phyloP scores from a whole-genome alignment of 2,888 invertebrate species.

The Allygus modestus region DNA sequence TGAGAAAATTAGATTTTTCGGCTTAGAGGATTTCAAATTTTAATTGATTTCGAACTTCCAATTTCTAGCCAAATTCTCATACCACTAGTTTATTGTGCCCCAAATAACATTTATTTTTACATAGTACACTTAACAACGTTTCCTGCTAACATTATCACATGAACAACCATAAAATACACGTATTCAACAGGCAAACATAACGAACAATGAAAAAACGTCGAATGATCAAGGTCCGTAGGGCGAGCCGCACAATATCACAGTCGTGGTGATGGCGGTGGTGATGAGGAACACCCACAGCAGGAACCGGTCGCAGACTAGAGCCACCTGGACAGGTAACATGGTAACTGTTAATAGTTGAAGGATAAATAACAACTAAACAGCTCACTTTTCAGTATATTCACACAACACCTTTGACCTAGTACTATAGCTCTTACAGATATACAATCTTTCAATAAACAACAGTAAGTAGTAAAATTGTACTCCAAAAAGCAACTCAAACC shows the following conservation, averaged over 20 bases:
- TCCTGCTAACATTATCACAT: not conserved
- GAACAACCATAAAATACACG: conserved; percentile 24
- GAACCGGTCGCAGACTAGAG: conserved; percentile 89
- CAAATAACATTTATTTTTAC: not conserved
- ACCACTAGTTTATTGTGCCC: not conserved
- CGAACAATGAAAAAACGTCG: not conserved
- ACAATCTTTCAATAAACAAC: too few relatives aligned
- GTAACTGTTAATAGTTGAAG: too few relatives aligned
- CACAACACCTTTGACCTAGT: too few relatives aligned
- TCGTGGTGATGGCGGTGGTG: conserved; percentile 87
- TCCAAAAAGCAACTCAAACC: too few relatives aligned
- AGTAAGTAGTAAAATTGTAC: too few relatives aligned
- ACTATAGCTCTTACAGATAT: too few relatives aligned
- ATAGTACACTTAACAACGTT: conserved; percentile 8
- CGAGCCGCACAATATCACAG: conserved; percentile 85
- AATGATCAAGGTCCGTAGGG: conserved; percentile 73
- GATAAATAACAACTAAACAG: too few relatives aligned
- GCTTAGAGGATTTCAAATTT: too few relatives aligned
- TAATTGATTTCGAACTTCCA: too few relatives aligned
- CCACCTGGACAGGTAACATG: too few relatives aligned
- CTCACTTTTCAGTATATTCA: too few relatives aligned
- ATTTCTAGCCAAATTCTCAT: not conserved
- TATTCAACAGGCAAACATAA: conserved; percentile 14
- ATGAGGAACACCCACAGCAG: conserved; percentile 87
- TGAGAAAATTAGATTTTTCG: too few relatives aligned